A percentile compares a stretch with the other conserved stretches of the same genome.
These are phyloP conservation scores for Spinus olivaceus DNA, from an alignment of 2,797 vertebrate species.

Conservation along the genomic window DNA sequence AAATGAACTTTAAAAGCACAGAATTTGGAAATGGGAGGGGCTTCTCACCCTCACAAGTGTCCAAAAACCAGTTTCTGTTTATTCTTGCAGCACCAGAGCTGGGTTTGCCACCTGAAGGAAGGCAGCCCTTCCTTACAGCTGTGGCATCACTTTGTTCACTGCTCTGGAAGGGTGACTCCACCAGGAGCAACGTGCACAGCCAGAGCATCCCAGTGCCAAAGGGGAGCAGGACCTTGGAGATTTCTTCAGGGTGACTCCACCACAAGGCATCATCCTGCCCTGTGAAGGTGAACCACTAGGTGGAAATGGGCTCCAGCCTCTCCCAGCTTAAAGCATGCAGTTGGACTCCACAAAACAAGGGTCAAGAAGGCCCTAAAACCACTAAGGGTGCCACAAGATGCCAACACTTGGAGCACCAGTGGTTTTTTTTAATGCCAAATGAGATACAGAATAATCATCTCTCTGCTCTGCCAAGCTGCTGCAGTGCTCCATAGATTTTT, in stretches of 20 bases:
- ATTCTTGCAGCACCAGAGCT: background rate
- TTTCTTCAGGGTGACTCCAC: background rate
- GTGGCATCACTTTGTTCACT: background rate
- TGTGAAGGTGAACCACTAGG: background rate
- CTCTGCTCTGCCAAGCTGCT: background rate
- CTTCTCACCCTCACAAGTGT: background rate
- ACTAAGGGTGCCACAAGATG: rapidly evolving
- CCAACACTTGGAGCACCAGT: background rate
- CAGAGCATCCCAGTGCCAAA: background rate
- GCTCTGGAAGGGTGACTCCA: rapidly evolving
- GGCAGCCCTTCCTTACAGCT: background rate
- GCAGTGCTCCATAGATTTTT: background rate
- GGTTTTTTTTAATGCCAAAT: background rate
- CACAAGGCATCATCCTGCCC: background rate
- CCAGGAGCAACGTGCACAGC: background rate
- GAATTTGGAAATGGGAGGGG: background rate
- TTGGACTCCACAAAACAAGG: background rate
- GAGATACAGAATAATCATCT: background rate
- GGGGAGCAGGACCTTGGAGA: background rate
- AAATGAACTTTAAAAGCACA: background rate
- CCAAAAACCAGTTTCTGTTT: background rate
- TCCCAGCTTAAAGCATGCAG: background rate
- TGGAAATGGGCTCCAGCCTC: background rate
- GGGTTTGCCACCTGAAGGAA: background rate
- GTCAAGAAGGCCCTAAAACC: background rate